Conservation (phyloP, 2,888 invertebrate species). For the Disparrhopalites patrizii region DNA sequence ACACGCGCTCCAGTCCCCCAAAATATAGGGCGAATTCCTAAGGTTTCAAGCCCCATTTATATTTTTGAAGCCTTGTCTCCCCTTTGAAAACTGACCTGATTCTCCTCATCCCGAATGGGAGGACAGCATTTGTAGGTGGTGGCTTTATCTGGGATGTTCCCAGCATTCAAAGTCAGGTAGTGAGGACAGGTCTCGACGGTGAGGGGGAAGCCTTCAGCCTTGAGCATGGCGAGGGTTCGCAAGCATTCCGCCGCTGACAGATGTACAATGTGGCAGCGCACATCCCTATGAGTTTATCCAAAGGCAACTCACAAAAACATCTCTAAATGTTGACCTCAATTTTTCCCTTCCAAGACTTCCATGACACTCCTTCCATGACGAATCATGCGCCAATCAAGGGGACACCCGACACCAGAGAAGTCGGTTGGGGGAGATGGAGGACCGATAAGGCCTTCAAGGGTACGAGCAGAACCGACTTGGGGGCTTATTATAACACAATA, state of each 20-base stretch:
- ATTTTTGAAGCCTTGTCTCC: background rate
- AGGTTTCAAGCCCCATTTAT: background rate
- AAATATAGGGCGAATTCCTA: no score
- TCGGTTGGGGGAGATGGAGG: no score
- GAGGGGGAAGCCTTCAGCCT: conserved; percentile 58
- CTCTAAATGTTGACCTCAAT: no score
- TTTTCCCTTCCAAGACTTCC: no score
- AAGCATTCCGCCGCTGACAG: conserved; percentile 62
- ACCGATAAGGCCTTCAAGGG: no score
- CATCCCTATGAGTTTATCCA: no score
- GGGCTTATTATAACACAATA: background rate
- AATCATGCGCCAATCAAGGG: no score
- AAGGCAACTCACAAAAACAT: no score
- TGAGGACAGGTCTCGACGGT: conserved; percentile 72
- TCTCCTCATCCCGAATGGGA: conserved; percentile 62
- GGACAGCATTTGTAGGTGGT: conserved; percentile 71
- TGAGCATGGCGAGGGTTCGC: conserved; percentile 58
- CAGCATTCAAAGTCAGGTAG: conserved; percentile 63
- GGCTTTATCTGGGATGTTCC: conserved; percentile 60
- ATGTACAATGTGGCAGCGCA: conserved; percentile 66
- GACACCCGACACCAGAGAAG: no score
- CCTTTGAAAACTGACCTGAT: conserved; percentile 55
- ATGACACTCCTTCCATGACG: no score
- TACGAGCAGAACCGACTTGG: no score
- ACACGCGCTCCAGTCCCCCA: no score